Percentiles rank a stretch among this genome's conserved stretches.
Conservation (phyloP, 2,888 invertebrate genomes). For the Acronicta leporina region DNA sequence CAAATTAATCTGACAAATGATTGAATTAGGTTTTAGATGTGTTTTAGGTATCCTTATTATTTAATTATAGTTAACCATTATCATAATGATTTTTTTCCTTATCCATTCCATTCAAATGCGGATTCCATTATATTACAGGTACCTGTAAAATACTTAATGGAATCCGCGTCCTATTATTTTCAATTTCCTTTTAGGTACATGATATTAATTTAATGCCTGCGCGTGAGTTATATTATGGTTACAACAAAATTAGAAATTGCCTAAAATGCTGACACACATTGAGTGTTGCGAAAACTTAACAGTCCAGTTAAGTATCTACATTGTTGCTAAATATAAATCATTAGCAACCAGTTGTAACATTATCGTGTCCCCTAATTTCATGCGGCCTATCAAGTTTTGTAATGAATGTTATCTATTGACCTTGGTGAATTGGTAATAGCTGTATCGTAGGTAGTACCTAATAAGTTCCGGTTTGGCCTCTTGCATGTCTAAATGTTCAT, state of each 20-base stretch:
- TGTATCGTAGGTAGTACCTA: constrained; percentile 2
- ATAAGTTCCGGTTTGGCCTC: neutral
- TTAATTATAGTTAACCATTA: too few relatives aligned
- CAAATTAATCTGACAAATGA: too few relatives aligned
- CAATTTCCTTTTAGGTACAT: neutral
- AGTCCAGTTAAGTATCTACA: constrained; percentile 20
- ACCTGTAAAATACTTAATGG: too few relatives aligned
- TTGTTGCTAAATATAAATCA: constrained; percentile 40
- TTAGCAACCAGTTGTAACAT: constrained; percentile 32
- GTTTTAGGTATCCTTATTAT: too few relatives aligned
- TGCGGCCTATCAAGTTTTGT: constrained; percentile 37
- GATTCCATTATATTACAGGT: too few relatives aligned
- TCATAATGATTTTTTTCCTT: too few relatives aligned
- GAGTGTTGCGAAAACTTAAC: constrained; percentile 33
- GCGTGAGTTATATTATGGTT: constrained; percentile 1
- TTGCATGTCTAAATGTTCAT: too few relatives aligned
- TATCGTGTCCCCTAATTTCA: constrained; percentile 55
- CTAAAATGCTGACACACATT: constrained; percentile 32
- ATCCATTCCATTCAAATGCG: too few relatives aligned
- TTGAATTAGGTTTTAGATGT: too few relatives aligned
- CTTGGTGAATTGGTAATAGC: constrained; percentile 49
- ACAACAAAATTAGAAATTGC: constrained; percentile 25
- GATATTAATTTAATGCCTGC: constrained; percentile 15
- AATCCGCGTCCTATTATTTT: too few relatives aligned
- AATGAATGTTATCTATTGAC: constrained; percentile 52